Percentiles rank a stretch among this genome's conserved stretches.
Conservation (phyloP, 2,888 invertebrate species). For the Brachypterus glaber region DNA sequence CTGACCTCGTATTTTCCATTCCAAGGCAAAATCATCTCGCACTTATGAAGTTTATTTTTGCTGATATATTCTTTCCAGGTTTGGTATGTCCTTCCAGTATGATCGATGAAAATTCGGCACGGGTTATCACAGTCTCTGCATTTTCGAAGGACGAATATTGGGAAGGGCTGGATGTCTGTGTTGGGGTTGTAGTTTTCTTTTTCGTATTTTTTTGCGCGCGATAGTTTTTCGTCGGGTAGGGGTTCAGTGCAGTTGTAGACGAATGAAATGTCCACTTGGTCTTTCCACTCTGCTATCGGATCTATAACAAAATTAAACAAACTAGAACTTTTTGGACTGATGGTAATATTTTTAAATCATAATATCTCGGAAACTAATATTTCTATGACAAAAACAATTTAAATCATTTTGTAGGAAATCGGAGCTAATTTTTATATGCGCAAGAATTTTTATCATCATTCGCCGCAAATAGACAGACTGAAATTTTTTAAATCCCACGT, state of each 20-base stretch:
- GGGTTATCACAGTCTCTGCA: slow-evolving; percentile 28
- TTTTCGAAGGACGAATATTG: slow-evolving; percentile 34
- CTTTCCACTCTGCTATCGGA: slow-evolving; percentile 24
- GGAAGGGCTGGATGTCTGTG: slow-evolving; percentile 30
- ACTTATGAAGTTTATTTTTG: slow-evolving; percentile 46
- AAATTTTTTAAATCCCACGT: too few species aligned
- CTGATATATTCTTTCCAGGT: slow-evolving; percentile 46
- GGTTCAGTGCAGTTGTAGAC: slow-evolving; percentile 32
- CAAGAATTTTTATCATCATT: too few species aligned
- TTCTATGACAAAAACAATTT: too few species aligned
- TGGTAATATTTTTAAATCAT: too few species aligned
- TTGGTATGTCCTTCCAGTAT: slow-evolving; percentile 42
- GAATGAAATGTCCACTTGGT: slow-evolving; percentile 26
- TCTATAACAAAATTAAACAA: slow-evolving; percentile 19
- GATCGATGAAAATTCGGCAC: slow-evolving; percentile 35
- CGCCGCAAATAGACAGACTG: too few species aligned
- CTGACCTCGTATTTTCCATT: slow-evolving; percentile 36
- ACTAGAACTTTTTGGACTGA: too few species aligned
- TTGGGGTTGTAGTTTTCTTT: slow-evolving; percentile 31
- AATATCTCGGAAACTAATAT: too few species aligned
- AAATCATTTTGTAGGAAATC: too few species aligned
- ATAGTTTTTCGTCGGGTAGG: slow-evolving; percentile 27
- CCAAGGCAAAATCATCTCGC: slow-evolving; percentile 47
- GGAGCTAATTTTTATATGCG: too few species aligned
- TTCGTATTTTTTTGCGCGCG: slow-evolving; percentile 25